Conservation (phyloP, 2,797 vertebrate species). For the Amblyopsis hoosieri region DNA sequence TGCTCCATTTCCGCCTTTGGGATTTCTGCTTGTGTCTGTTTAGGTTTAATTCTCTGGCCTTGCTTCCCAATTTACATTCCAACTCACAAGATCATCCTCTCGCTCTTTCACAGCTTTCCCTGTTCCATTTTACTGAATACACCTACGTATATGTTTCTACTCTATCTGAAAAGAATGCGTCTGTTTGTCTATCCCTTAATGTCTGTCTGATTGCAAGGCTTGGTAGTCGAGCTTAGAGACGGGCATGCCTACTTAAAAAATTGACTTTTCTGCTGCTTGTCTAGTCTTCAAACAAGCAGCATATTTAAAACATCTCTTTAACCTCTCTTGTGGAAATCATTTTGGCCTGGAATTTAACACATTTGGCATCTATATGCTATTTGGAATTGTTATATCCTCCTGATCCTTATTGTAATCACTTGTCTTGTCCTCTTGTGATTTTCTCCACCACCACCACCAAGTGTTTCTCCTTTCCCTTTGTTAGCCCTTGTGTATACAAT, state of each 20-base stretch:
- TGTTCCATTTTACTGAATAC: background rate
- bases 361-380: too few relatives aligned
- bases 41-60: background rate
- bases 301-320: slow-evolving; percentile 16
- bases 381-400: too few relatives aligned
- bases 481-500: too few relatives aligned
- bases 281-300: slow-evolving; percentile 24
- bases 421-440: too few relatives aligned
- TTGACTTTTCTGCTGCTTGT: slow-evolving; percentile 9
- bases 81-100: background rate
- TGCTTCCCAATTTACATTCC: background rate
- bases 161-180: background rate
- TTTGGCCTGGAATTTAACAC: too few relatives aligned
- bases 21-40: background rate
- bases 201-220: slow-evolving; percentile 22
- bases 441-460: too few relatives aligned
- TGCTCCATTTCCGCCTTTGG: background rate
- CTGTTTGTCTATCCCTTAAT: slow-evolving; percentile 1
- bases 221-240: slow-evolving; percentile 27
- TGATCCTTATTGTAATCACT: too few relatives aligned
- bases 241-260: slow-evolving; percentile 37
- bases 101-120: too few relatives aligned
- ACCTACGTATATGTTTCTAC: background rate
- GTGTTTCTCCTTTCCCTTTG: too few relatives aligned
- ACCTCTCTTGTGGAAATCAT: background rate